Evolutionary conservation across 2,797 vertebrate species (phyloP).

Genomic region (Chromis chromis): DNA sequence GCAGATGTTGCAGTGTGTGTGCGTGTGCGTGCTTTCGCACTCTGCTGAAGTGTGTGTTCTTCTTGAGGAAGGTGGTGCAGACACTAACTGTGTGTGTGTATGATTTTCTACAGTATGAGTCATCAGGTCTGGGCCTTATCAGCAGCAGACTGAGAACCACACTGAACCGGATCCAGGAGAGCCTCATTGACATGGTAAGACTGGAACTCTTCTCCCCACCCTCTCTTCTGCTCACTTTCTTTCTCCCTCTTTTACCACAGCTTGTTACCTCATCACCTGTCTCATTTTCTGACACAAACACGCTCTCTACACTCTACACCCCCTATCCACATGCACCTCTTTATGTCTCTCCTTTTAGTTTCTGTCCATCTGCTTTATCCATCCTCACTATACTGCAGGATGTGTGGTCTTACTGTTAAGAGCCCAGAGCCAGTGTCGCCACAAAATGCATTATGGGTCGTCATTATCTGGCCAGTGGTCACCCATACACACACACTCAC

Average conservation of each 20-base stretch:
- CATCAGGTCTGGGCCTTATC: slow-evolving; percentile 94
- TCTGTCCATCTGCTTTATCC: slow-evolving; percentile 30
- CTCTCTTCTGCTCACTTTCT: slow-evolving; percentile 25
- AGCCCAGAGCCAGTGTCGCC: slow-evolving; percentile 37
- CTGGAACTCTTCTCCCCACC: slow-evolving; percentile 26
- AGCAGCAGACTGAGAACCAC: slow-evolving; percentile 97
- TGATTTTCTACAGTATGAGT: slow-evolving; percentile 90
- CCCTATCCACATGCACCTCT: slow-evolving; percentile 15
- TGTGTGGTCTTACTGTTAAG: slow-evolving; percentile 34
- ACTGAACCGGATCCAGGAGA: slow-evolving; percentile 97
- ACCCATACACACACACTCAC: slow-evolving; percentile 29
- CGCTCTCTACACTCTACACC: slow-evolving; percentile 7
- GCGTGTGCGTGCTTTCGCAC: slow-evolving; percentile 30
- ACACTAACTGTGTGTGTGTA: slow-evolving; percentile 40
- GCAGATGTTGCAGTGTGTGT: slow-evolving; percentile 26
- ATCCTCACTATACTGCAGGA: neutral
- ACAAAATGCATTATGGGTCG: slow-evolving; percentile 75
- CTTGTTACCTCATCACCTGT: slow-evolving; percentile 34
- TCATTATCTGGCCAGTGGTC: slow-evolving; percentile 71
- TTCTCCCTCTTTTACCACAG: slow-evolving; percentile 5
- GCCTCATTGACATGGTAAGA: slow-evolving; percentile 96
- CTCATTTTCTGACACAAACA: slow-evolving; percentile 58
- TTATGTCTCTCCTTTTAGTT: slow-evolving; percentile 34
- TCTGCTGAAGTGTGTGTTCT: slow-evolving; percentile 40
- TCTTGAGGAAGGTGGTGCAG: slow-evolving; percentile 14